Conservation (phyloP, 1,140 invertebrate species). For the Euwallacea fornicatus region DNA sequence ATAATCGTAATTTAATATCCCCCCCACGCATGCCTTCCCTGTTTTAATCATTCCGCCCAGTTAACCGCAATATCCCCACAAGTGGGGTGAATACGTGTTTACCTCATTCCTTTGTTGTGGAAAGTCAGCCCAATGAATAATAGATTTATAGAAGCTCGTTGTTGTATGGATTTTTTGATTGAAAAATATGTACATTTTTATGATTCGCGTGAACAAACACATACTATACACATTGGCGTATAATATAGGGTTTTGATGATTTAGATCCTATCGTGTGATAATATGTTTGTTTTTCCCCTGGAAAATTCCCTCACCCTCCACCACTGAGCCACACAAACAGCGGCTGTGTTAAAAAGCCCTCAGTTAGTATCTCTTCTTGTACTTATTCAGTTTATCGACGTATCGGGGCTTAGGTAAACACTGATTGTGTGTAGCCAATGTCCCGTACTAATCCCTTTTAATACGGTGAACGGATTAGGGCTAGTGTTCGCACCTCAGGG, state of each 20-base stretch:
- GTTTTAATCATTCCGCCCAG: conserved; percentile 11
- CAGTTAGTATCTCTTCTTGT: conserved; percentile 21
- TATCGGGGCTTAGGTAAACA: conserved; percentile 48
- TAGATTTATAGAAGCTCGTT: conserved; percentile 5
- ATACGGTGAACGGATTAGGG: conserved; percentile 41
- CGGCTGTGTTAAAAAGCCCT: conserved; percentile 30
- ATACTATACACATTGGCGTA: too few species aligned
- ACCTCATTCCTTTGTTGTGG: conserved; percentile 6
- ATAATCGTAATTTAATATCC: too few species aligned
- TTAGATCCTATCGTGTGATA: too few species aligned
- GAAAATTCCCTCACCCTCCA: too few species aligned
- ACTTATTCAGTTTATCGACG: conserved; percentile 40
- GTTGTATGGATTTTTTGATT: not conserved
- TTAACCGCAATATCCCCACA: conserved; percentile 1
- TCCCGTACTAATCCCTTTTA: conserved; percentile 43
- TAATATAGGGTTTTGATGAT: too few species aligned
- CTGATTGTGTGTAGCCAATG: conserved; percentile 44
- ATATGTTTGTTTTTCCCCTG: too few species aligned
- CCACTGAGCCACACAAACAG: too few species aligned
- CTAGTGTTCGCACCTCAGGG: conserved; percentile 41
- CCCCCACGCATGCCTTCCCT: not conserved
- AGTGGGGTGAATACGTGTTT: conserved; percentile 2
- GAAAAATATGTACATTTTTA: not conserved
- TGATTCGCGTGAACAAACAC: too few species aligned
- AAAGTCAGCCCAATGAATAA: conserved; percentile 1